Evolutionary conservation across 2,113 vertebrate genomes (phyloP), one percentile per base, ranked within the genome.

Genomic region (Centropus unirufus): DNA sequence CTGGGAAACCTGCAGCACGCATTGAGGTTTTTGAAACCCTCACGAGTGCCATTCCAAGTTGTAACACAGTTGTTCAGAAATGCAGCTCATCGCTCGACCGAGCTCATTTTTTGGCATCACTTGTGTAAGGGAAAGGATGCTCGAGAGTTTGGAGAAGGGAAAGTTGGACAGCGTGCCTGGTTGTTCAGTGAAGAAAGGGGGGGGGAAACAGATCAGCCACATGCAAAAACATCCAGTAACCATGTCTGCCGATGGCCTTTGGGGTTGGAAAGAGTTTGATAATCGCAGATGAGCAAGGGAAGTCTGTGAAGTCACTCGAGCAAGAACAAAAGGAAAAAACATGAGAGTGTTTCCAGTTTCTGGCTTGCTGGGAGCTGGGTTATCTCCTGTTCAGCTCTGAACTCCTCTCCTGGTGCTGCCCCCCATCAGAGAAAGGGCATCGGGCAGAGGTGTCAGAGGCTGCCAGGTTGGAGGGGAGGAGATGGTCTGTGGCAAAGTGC

Each of bases 261-360:
- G 44, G 83, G 90, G 49, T 76, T 97, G 95, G 95, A 93, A 95
- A 68, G n/a, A 88, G 57, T 64, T 88, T 84, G 95, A 13, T 87
- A 89, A 29, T 89, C 61, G 75, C 44, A 62, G 85, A 84, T 18
- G 15, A 19, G 90, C 63, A 90, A 16, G 94, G 95, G 86, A 96
- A 96, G 85, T 88, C 55, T 86, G 44, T 86, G 94, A 82, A 75
- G 88, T 93, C 94, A 86, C 61, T 83, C 24, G 21, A 88, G 34
- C 24, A 14, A 59, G 79, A 92, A 75, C 78, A 92, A 62, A 83
- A 86, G 92, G 92, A 74, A 93, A 84, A 96, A 29, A 12, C 57
- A 34, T 5, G 83, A 86, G 57, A 52, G 32, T 78, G 11, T 86
- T 97, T 93, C 90, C 92, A 93, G 72, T 22, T 67, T n/a, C 40